These are phyloP conservation scores for Bombus polaris DNA, from an alignment of 1,140 invertebrate genomes.

Conservation along the genomic window DNA sequence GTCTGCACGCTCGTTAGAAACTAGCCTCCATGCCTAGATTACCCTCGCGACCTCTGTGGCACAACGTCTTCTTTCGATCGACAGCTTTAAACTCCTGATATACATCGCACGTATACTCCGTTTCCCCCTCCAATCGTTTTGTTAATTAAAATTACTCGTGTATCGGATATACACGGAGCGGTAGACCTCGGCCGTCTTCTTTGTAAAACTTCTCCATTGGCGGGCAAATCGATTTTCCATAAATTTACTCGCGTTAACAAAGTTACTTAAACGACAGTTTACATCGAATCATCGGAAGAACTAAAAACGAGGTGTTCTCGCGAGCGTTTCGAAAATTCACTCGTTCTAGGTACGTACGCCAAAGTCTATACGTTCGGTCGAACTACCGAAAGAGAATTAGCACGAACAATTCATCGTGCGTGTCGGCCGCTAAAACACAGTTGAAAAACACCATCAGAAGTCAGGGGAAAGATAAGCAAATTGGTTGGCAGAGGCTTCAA, in stretches of 20 bases:
- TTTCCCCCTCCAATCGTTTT: background rate
- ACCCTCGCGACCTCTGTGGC: background rate
- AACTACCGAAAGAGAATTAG: background rate
- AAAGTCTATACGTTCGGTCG: too few species aligned
- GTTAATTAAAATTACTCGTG: background rate
- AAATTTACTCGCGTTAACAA: too few species aligned
- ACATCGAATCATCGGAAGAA: too few species aligned
- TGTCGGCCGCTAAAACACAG: background rate
- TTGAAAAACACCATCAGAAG: too few species aligned
- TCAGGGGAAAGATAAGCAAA: background rate
- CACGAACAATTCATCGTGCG: background rate
- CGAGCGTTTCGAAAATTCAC: too few species aligned
- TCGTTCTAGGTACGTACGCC: too few species aligned
- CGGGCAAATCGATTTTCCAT: background rate
- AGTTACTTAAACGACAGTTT: too few species aligned
- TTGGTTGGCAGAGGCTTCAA: background rate
- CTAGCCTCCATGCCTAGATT: conserved; percentile 5
- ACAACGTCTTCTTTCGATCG: background rate
- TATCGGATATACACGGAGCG: background rate
- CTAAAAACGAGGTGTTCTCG: too few species aligned
- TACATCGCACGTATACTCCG: too few species aligned
- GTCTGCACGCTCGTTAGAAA: conserved; percentile 28
- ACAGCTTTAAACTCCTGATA: too few species aligned
- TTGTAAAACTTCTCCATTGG: background rate
- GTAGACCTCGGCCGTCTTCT: background rate